phyloP scores from a whole-genome alignment of 2,888 invertebrate genomes.

The Brachypterus glaber region DNA sequence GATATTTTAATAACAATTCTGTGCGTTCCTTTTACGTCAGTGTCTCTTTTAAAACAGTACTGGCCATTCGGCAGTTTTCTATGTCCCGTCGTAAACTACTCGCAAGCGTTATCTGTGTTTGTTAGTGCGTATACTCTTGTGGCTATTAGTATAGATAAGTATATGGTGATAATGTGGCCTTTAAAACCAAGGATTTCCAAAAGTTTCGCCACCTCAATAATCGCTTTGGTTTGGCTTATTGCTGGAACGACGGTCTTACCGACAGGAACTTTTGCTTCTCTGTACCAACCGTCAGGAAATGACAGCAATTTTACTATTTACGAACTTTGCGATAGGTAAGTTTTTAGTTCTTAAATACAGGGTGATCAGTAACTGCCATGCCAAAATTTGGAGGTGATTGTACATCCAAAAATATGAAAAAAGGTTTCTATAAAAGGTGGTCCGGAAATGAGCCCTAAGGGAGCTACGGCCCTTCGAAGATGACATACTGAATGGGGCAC shows the following conservation, averaged over 20 bases:
- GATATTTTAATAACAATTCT: constrained; percentile 85
- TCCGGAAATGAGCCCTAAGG: no score
- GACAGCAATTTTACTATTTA: constrained; percentile 42
- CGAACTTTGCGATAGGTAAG: constrained; percentile 55
- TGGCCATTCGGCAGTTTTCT: constrained; percentile 82
- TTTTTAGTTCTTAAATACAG: no score
- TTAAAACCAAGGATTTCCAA: constrained; percentile 71
- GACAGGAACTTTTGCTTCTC: constrained; percentile 63
- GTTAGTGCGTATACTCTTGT: constrained; percentile 86
- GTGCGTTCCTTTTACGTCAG: constrained; percentile 85
- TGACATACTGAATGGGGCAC: no score
- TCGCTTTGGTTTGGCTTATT: constrained; percentile 63
- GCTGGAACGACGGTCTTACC: constrained; percentile 74
- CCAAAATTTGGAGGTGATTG: no score
- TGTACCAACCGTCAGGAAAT: constrained; percentile 48
- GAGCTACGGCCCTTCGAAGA: no score
- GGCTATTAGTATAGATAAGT: constrained; percentile 84
- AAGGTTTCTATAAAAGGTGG: no score
- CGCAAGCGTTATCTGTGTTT: constrained; percentile 70
- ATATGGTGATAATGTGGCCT: constrained; percentile 84
- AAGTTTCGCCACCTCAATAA: constrained; percentile 57
- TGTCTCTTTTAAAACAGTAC: constrained; percentile 68
- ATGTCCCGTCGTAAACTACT: constrained; percentile 76
- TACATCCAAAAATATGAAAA: no score
- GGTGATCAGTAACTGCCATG: no score